These are phyloP conservation scores for Rhincodon typus DNA, from an alignment of 2,797 vertebrate species.

Conservation along the genomic window DNA sequence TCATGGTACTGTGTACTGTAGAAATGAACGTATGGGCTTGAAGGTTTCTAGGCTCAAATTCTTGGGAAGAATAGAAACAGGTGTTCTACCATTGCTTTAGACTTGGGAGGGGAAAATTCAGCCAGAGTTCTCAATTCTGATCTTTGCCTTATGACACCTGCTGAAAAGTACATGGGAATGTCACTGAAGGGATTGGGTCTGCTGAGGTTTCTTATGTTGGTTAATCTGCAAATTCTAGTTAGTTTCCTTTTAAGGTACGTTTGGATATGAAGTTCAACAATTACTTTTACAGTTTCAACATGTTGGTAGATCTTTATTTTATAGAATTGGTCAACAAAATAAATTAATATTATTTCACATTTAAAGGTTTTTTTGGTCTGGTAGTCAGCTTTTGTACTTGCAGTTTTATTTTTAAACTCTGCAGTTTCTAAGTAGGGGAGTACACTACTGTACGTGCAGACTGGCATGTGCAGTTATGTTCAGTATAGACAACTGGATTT, in stretches of 20 bases:
- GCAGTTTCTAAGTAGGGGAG: neutral
- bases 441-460: slow-evolving; percentile 22
- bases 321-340: no score
- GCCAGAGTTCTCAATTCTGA: neutral
- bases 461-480: slow-evolving; percentile 30
- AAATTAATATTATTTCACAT: neutral
- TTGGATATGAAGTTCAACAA: neutral
- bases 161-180: neutral
- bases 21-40: neutral
- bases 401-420: neutral
- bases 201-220: neutral
- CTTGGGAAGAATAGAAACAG: neutral
- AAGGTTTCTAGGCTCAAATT: neutral
- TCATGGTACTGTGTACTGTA: neutral
- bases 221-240: neutral
- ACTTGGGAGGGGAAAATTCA: neutral
- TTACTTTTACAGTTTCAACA: neutral
- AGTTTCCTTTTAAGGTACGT: neutral
- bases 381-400: neutral
- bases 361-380: neutral
- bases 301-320: neutral
- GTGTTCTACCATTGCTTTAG: neutral
- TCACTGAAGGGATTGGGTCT: neutral
- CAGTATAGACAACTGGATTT: slow-evolving; percentile 1
- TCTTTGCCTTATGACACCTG: neutral